These are phyloP conservation scores for Cossypha niveicapilla DNA, from an alignment of 2,797 vertebrate genomes.

Conservation along the genomic window DNA sequence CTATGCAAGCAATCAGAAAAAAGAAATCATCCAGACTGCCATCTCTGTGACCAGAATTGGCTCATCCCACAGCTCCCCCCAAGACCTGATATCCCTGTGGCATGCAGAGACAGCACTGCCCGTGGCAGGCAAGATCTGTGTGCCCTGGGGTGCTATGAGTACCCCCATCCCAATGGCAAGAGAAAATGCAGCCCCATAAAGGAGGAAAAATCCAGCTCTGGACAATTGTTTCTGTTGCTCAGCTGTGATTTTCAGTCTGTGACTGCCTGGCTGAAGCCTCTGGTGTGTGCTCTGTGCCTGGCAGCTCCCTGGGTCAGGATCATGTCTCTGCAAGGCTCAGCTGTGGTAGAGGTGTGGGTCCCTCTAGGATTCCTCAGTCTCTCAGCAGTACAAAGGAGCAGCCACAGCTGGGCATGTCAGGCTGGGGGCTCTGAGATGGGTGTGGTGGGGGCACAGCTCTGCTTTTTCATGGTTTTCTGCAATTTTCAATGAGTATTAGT, in stretches of 20 bases:
- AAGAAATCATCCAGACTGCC: background rate
- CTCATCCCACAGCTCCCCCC: background rate
- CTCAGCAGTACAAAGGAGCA: fast-evolving
- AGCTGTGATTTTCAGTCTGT: background rate
- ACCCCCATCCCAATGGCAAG: background rate
- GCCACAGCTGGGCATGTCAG: background rate
- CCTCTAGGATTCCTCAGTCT: background rate
- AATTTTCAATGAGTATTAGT: background rate
- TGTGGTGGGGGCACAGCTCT: background rate
- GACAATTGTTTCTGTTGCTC: background rate
- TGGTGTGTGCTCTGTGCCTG: background rate
- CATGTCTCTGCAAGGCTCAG: background rate
- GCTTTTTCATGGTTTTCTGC: background rate
- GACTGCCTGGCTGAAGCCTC: background rate
- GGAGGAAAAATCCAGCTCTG: background rate
- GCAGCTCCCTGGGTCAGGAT: background rate
- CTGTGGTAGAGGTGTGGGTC: background rate
- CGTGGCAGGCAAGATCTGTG: background rate
- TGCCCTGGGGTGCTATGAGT: background rate
- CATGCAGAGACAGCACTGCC: background rate
- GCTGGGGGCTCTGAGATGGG: background rate
- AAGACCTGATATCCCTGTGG: background rate
- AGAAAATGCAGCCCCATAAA: background rate
- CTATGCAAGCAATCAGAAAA: background rate
- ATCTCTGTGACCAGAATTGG: background rate